Base-by-base conservation (phyloP, 2,888 invertebrate genomes). In the Hirtodrosophila alboralis region DNA sequence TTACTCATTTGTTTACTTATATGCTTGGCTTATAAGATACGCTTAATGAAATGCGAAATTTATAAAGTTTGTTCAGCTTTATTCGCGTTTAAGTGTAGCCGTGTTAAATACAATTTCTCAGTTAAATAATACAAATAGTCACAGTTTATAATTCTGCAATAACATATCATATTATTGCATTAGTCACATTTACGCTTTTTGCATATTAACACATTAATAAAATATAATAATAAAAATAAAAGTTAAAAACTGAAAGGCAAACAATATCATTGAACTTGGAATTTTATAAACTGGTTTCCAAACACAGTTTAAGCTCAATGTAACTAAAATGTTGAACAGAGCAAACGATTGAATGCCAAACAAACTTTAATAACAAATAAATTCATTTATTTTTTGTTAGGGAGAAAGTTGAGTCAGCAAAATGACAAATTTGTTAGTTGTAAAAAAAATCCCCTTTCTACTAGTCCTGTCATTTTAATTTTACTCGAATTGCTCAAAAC, bases 261-360 rank as follows among this genome's bases (percentile, higher is more conserved):
- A 3, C 26, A 7, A 23, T n/a, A 26, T 31, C n/a, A 37, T 31
- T 67, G 38, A 67, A 70, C 67, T 70, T 63, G 47, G 58, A 52
- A 30, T 53, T 27, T 8, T 26, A 4, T 9, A 57, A 66, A 70
- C 60, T 4, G 41, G 48, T 60, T 73, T 56, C 10, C 28, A 48
- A 21, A 26, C 7, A n/a, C 18, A 6, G n/a, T 43, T 30, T 7
- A 41, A 14, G 14, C 27, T 41, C 1, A 3, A 31, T 45, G 53
- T 37, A 28, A 38, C 27, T 49, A 36, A 41, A 38, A 14, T n/a
- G 21, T 14, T 16, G n/a, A 4, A 10, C 5, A 28, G 23, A 18
- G 14, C 14, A 28, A 26, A 16, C 6, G 12, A 2, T 6, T 31
- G 6, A 14, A 8, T n/a, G 8, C 8, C 26, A 7, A 6, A 13